Conservation (phyloP, 2,888 invertebrate genomes). For the Phrixothrix hirtus region DNA sequence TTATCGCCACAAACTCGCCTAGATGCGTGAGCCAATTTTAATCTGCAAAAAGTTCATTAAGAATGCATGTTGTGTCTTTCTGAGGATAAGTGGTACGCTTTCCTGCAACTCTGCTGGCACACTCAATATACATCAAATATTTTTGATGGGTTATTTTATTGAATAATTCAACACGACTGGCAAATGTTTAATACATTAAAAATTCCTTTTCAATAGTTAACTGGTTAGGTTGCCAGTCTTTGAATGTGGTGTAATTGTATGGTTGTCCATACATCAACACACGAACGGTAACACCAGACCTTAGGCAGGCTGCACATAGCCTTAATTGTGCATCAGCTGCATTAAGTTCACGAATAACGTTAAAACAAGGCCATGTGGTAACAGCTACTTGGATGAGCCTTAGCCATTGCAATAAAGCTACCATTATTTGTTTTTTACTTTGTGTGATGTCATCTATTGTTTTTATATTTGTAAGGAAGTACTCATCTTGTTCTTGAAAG, state of each 20-base stretch:
- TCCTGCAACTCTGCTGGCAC: slow-evolving; percentile 78
- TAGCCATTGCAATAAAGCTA: slow-evolving; percentile 65
- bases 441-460: slow-evolving; percentile 83
- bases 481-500: slow-evolving; percentile 88
- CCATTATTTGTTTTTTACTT: slow-evolving; percentile 69
- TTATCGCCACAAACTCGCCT: slow-evolving; percentile 87
- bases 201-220: slow-evolving; percentile 79
- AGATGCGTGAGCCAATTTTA: slow-evolving; percentile 83
- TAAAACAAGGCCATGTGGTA: slow-evolving; percentile 78
- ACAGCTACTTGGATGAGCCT: slow-evolving; percentile 66
- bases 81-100: slow-evolving; percentile 73
- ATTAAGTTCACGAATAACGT: slow-evolving; percentile 65
- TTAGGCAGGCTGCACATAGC: slow-evolving; percentile 70
- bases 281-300: slow-evolving; percentile 68
- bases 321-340: slow-evolving; percentile 60
- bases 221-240: slow-evolving; percentile 76
- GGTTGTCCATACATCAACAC: slow-evolving; percentile 83
- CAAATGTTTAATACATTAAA: slow-evolving; percentile 76
- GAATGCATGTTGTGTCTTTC: slow-evolving; percentile 80
- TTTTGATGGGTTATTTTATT: slow-evolving; percentile 85
- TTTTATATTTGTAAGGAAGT: slow-evolving; percentile 84
- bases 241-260: slow-evolving; percentile 80
- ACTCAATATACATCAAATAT: slow-evolving; percentile 81
- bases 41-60: slow-evolving; percentile 81
- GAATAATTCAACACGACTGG: slow-evolving; percentile 73